Evolutionary conservation across 2,797 vertebrate genomes (phyloP), one percentile per base, ranked within the genome.

Genomic region (Rhabdophis nuchalis): DNA sequence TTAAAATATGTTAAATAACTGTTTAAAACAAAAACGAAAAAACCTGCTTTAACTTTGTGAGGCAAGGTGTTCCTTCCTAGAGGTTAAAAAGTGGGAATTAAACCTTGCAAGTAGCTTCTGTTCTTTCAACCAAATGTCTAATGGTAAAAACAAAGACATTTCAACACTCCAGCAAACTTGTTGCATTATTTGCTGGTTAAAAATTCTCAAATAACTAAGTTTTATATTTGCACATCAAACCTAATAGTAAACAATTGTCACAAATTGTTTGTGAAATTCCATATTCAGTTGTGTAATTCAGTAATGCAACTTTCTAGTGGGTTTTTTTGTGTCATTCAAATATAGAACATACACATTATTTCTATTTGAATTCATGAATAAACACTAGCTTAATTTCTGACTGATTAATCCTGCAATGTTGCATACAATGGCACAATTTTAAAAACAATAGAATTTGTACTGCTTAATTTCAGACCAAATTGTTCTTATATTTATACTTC

Each of bases 401-500:
- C 36, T 82, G 20, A 46, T 77, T 41, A 41, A 77, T 77, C 8
- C 20, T 20, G 36, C 18, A 20, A 77, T 46, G 23, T 46, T 82
- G 9, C 72, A 46, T 82, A 23, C 46, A 82, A 61, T 61, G 6
- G 52, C 46, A 64, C 8, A 14, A 25, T 52, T 60, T 85, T 61
- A 90, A 90, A 82, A 82, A 82, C 9, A 23, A 56, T 68, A 29
- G 6, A 88, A 0, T 92, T 94, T 91, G 6, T 88, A 32, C 13
- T 96, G 13, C 61, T 93, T 56, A 2, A 7, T 93, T 94, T 88
- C 90, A 88, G 95, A 94, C 91, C 60, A 13, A 61, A 61, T 18
- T n/a, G 93, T 16, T 29, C 68, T 60, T 87, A 41, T 85, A 12
- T 10, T 77, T 77, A 77, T 77, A 77, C 18, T 77, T 64, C 29